Evolutionary conservation across 1,140 invertebrate species (phyloP), one percentile per base, ranked within the genome.

Genomic region (Caligus rogercresseyi): DNA sequence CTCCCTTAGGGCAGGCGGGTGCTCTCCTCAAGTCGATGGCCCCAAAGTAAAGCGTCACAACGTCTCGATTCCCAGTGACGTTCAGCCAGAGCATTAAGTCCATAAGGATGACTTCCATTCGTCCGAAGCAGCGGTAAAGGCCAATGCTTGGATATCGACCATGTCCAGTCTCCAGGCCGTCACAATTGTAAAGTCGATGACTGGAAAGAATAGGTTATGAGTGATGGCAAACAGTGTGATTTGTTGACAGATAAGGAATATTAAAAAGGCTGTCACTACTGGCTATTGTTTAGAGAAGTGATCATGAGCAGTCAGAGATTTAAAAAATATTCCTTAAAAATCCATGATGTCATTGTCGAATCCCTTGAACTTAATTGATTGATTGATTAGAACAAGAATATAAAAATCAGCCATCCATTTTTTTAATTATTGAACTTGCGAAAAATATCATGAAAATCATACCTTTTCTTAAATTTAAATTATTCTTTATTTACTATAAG

Each of bases 111-210:
- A 21, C 20, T 3, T 25, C 19, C 20, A 62, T 18, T 19, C 21
- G 18, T 1, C 60, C 60, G 19, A 55, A 62, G n/a, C 60, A 62
- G 19, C 20, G 43, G 51, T 62, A 62, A 2, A 62, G n/a, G 13
- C 60, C 60, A 14, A 55, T 19, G 20, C 54, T 52, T 54, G 60
- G 60, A 2, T 26, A 1, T 55, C 20, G 20, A 1, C 60, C 60
- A 53, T 62, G 60, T 62, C 60, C 60, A 62, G 43, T 57, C 23
- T 62, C 60, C n/a, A 62, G 21, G 18, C 60, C 60, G 16, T 62
- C 19, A 19, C 60, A 62, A 15, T 43, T 43, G 2, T 21, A 15
- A 53, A 62, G 18, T 14, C 1, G 20, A n/a, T 54, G 19, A 62
- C 60, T 62, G 43, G 11, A 62, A 60, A n/a, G 18, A 25, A 58